A percentile compares a stretch with the other conserved stretches of the same genome.
Conservation (phyloP, 92 coral and sea anemone species). For the Phenganax marumi region DNA sequence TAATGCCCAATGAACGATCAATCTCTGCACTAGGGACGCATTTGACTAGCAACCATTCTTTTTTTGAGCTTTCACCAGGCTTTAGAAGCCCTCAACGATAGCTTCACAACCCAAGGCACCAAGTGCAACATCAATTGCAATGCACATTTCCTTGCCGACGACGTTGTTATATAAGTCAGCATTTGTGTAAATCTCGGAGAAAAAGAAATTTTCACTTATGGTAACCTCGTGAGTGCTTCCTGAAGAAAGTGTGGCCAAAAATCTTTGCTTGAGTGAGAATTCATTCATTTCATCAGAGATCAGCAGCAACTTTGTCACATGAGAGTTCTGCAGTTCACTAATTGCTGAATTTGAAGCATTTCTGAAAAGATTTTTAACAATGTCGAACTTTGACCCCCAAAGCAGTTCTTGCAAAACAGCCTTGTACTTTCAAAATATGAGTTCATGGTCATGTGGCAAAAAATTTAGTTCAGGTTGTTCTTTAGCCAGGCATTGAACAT, state of each 20-base stretch:
- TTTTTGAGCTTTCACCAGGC: not conserved
- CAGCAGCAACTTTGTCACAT: conserved; percentile 8
- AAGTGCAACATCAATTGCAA: conserved; percentile 1
- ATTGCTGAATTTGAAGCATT: not conserved
- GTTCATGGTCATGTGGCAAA: conserved; percentile 28
- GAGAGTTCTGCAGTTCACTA: not conserved
- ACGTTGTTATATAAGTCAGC: not conserved
- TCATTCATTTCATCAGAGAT: not conserved
- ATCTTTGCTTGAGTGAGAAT: conserved; percentile 9
- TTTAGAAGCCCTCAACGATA: not conserved
- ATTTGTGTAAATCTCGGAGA: not conserved
- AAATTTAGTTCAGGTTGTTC: conserved; percentile 24
- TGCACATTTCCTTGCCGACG: conserved; percentile 2
- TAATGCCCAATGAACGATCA: too few relatives aligned
- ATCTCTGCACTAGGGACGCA: conserved; percentile 5
- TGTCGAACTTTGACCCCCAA: not conserved
- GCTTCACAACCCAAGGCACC: not conserved
- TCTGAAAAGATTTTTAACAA: not conserved
- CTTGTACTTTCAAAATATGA: not conserved
- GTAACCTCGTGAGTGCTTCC: not conserved
- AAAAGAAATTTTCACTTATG: not conserved
- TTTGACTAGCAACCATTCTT: conserved; percentile 11
- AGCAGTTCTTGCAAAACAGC: conserved; percentile 1
- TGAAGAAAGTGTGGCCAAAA: conserved; percentile 6
- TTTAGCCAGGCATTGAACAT: conserved; percentile 12